Evolutionary conservation across 2,113 vertebrate genomes (phyloP).

Genomic region (Rhea pennata): DNA sequence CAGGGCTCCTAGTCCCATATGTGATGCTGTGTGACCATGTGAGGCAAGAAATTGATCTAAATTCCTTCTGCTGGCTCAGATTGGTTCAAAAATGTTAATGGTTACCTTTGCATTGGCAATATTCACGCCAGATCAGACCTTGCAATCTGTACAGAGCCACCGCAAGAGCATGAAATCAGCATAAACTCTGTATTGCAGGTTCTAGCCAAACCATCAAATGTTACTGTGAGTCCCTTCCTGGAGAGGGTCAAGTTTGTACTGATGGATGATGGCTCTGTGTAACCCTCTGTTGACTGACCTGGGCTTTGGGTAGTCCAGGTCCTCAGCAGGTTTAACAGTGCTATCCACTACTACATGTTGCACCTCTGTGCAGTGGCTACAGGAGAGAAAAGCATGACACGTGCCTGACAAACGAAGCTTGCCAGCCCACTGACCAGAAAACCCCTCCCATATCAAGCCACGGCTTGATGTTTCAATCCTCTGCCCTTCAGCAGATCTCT

Average conservation of each 20-base stretch:
- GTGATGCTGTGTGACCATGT: rapidly evolving
- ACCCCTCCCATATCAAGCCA: background rate
- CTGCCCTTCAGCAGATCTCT: background rate
- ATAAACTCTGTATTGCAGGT: background rate
- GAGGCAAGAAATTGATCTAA: background rate
- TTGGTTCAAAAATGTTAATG: background rate
- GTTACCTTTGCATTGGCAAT: background rate
- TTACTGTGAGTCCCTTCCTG: background rate
- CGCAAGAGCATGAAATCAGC: rapidly evolving
- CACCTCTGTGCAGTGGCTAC: background rate
- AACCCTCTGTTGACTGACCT: background rate
- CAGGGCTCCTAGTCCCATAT: too few species aligned
- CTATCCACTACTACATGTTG: too few species aligned
- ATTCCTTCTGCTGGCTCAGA: background rate
- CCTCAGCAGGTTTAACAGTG: background rate
- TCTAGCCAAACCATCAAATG: background rate
- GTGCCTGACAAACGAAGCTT: background rate
- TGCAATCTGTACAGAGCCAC: background rate
- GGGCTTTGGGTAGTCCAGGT: rapidly evolving
- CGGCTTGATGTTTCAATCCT: background rate
- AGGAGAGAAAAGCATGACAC: background rate
- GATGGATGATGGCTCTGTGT: background rate
- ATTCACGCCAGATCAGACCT: background rate
- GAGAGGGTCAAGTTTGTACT: rapidly evolving
- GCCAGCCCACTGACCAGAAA: background rate